phyloP scores from a whole-genome alignment of 2,888 invertebrate species.

The Agrenia bidenticulata region DNA sequence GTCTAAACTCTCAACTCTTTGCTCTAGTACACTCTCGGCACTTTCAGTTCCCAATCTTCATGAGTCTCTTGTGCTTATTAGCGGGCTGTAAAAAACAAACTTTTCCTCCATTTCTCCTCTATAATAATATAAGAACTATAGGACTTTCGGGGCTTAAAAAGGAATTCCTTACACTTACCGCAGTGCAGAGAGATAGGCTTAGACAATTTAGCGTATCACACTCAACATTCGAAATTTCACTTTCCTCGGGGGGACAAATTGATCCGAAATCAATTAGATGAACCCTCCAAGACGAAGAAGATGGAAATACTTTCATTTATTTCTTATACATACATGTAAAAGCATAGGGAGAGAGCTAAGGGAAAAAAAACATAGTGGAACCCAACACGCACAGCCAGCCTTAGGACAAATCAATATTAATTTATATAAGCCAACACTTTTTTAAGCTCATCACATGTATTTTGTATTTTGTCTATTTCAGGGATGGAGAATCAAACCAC shows the following conservation, averaged over 20 bases:
- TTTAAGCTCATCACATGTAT: background rate
- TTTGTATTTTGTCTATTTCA: background rate
- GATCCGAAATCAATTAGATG: slow-evolving; percentile 16
- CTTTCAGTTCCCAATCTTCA: too few species aligned
- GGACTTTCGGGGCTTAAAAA: too few species aligned
- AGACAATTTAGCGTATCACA: too few species aligned
- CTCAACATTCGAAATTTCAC: too few species aligned
- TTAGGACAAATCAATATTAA: background rate
- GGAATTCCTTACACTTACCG: too few species aligned
- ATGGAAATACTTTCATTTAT: background rate
- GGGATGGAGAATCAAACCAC: background rate
- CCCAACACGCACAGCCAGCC: background rate
- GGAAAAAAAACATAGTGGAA: background rate
- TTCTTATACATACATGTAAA: background rate
- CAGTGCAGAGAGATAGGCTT: too few species aligned
- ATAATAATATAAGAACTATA: too few species aligned
- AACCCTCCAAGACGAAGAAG: background rate
- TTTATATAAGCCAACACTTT: background rate
- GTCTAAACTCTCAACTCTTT: too few species aligned
- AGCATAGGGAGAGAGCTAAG: background rate
- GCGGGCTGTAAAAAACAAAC: too few species aligned
- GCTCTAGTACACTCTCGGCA: too few species aligned
- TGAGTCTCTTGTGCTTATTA: too few species aligned
- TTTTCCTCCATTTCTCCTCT: too few species aligned
- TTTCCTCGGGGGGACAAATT: slow-evolving; percentile 1